These are phyloP conservation scores for Caenorhabditis sp. DNA, from an alignment of 2,888 invertebrate genomes.

Conservation along the genomic window DNA sequence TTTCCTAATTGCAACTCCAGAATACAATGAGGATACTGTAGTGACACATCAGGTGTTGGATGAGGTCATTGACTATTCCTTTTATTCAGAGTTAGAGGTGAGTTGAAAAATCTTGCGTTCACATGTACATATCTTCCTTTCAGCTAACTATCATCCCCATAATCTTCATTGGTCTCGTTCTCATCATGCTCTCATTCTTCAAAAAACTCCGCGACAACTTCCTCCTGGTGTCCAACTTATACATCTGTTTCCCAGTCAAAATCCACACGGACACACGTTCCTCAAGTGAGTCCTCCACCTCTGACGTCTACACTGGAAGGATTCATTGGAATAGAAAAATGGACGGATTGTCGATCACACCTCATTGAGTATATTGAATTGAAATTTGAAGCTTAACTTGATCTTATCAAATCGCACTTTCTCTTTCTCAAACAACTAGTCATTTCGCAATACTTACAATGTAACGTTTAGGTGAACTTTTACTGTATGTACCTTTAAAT, in stretches of 20 bases:
- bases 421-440: conserved; percentile 29
- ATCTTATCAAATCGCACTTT: background rate
- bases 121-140: no score
- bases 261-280: conserved; percentile 49
- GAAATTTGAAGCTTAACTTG: background rate
- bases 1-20: conserved; percentile 31
- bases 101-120: conserved; percentile 1
- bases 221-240: conserved; percentile 48
- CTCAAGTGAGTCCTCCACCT: conserved; percentile 55
- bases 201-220: conserved; percentile 47
- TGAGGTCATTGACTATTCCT: conserved; percentile 51
- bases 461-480: conserved; percentile 12
- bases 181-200: conserved; percentile 16
- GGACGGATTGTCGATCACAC: conserved; percentile 43
- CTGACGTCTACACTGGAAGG: conserved; percentile 38
- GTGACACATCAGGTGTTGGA: conserved; percentile 50
- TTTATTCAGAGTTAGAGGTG: conserved; percentile 54
- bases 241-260: conserved; percentile 55
- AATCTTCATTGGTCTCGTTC: conserved; percentile 35
- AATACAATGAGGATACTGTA: conserved; percentile 49
- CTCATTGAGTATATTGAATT: conserved; percentile 1
- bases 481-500: conserved; percentile 34
- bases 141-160: conserved; percentile 54
- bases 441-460: conserved; percentile 29
- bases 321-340: conserved; percentile 61